Base-by-base conservation (phyloP, 2,888 invertebrate genomes). In the Melinaea marsaeus region DNA sequence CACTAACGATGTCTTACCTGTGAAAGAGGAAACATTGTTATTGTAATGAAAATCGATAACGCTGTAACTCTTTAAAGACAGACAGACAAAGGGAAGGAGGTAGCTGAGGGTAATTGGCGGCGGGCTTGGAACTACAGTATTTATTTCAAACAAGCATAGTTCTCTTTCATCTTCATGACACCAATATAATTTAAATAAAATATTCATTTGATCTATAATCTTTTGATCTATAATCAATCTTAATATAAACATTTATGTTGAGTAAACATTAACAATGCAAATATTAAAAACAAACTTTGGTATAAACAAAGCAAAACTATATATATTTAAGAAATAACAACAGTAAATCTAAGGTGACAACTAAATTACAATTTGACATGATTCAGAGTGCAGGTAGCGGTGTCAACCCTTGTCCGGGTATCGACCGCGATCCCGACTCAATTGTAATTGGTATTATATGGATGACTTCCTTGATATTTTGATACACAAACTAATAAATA, bases 1-100 rank as follows among this genome's bases (percentile, higher is more conserved):
- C 61, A 61, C 69, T 69, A 70, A 70, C 71, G 71, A 69, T 60
- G 69, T 66, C 72, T 72, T 71, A 72, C 72, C 72, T 71, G 72
- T 32, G 11, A 66, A 71, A 71, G 63, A 71, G 65, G 63, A 69
- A 67, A 68, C 58, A 62, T 47, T 59, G 57, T 62, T 64, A 66
- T 64, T 62, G 46, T 60, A 60, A 58, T 46, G 55, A 62, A 67
- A 32, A 51, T 51, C 51, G 32, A 51, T 32, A 51, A 32, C 51
- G 51, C 32, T 51, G 9, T 32, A 4, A 7, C 32, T 22, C 32
- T 51, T 51, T 32, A 32, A 32, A 32, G 51, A 32, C 32, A 42
- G 32, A 51, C 51, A 48, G 48, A n/a, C n/a, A 48, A 48, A 48
- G 4, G 13, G 48, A 48, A 13, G 4, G 47, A 4, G 4, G 47